Conservation (phyloP, 1,140 invertebrate species). For the Drosophila gunungcola region DNA sequence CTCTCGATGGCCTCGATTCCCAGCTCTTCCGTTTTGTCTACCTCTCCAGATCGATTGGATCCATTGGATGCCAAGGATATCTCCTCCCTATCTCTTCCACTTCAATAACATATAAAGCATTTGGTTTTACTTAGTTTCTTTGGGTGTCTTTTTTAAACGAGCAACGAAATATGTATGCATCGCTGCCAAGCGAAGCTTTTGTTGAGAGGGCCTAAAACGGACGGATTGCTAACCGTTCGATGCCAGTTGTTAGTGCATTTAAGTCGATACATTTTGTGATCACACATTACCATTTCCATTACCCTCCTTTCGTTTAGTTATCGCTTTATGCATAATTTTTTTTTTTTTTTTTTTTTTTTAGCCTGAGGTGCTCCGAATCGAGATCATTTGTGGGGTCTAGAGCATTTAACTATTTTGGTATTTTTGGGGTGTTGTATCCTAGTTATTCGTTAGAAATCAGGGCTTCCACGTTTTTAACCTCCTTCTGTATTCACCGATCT, state of each 20-base stretch:
- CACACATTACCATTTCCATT: conserved; percentile 3
- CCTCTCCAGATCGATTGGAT: not conserved
- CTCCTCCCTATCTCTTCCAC: conserved; percentile 8
- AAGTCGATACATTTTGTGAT: conserved; percentile 23
- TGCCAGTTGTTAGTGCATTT: conserved; percentile 42
- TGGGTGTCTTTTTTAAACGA: conserved; percentile 10
- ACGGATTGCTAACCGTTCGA: conserved; percentile 55
- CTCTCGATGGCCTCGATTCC: conserved; percentile 23
- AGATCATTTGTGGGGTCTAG: conserved; percentile 44
- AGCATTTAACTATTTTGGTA: conserved; percentile 22
- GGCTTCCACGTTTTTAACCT: conserved; percentile 2
- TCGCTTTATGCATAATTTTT: conserved; percentile 34
- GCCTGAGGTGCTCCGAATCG: conserved; percentile 50
- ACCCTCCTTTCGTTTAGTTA: conserved; percentile 11
- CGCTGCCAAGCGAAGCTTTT: conserved; percentile 29
- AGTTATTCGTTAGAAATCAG: conserved; percentile 10
- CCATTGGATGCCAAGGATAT: not conserved
- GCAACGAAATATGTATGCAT: conserved; percentile 27
- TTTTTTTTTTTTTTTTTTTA: not conserved
- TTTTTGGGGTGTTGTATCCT: conserved; percentile 11
- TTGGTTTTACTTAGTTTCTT: conserved; percentile 10
- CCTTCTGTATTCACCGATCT: conserved; percentile 9
- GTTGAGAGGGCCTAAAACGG: conserved; percentile 48
- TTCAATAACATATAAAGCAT: conserved; percentile 71
- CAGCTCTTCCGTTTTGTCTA: conserved; percentile 26